These are phyloP conservation scores for Alitta virens DNA, from an alignment of 2,888 invertebrate genomes.

Conservation along the genomic window DNA sequence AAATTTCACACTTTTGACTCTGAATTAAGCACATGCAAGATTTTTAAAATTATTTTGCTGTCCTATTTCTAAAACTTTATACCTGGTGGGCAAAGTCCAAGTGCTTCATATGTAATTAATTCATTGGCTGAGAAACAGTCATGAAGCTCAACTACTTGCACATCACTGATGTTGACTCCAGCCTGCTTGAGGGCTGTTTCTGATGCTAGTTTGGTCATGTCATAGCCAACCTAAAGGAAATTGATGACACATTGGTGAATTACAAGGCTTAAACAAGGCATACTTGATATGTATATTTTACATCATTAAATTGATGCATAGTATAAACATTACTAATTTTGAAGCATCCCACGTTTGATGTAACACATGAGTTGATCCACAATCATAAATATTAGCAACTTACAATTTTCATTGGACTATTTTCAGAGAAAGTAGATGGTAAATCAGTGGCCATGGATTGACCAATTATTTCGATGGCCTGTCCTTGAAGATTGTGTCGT, in stretches of 20 bases:
- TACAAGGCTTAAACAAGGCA: too few species aligned
- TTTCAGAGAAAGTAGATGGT: constrained; percentile 77
- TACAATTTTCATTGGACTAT: constrained; percentile 73
- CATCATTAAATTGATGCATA: too few species aligned
- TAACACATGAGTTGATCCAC: too few species aligned
- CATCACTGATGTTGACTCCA: constrained; percentile 73
- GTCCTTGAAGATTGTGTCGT: constrained; percentile 71
- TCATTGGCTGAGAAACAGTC: constrained; percentile 99
- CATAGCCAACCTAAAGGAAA: constrained; percentile 77
- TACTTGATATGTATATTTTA: too few species aligned
- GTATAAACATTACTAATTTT: too few species aligned
- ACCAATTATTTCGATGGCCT: constrained; percentile 92
- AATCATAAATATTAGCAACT: constrained; percentile 36
- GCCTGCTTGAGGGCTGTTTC: constrained; percentile 59
- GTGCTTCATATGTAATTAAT: constrained; percentile 92
- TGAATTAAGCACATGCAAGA: too few species aligned
- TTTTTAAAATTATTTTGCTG: too few species aligned
- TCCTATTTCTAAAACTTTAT: too few species aligned
- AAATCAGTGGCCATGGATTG: constrained; percentile 97
- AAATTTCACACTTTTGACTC: too few species aligned
- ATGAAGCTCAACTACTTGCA: constrained; percentile 93
- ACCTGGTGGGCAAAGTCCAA: constrained; percentile 75
- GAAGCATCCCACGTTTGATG: too few species aligned
- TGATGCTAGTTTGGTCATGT: constrained; percentile 82
- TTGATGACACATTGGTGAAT: too few species aligned